Evolutionary conservation across 2,888 invertebrate genomes (phyloP).

Genomic region (Unio pictorum): DNA sequence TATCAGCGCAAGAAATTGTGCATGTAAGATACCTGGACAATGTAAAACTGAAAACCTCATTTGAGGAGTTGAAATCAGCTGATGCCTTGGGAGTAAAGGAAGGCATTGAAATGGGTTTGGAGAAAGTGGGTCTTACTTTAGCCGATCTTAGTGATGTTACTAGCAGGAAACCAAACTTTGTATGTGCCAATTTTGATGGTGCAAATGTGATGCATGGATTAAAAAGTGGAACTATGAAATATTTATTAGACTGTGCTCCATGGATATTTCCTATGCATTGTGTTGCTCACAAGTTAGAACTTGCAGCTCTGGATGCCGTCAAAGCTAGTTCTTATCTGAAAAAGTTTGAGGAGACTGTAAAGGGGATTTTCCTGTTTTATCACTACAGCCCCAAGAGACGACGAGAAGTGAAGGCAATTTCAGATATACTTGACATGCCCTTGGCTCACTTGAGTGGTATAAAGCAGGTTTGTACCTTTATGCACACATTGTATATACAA

Average conservation of each 20-base stretch:
- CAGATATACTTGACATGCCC: conserved; percentile 6
- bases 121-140: conserved; percentile 2
- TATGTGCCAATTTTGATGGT: conserved; percentile 25
- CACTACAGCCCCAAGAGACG: conserved; percentile 14
- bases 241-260: conserved; percentile 5
- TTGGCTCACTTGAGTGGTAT: conserved; percentile 13
- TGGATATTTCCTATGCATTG: conserved; percentile 12
- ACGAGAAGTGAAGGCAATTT: conserved; percentile 11
- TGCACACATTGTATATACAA: too few species aligned
- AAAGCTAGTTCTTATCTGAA: conserved; percentile 9
- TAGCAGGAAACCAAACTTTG: conserved; percentile 7
- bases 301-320: conserved; percentile 16
- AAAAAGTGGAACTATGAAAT: conserved; percentile 10
- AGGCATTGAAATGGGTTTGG: conserved; percentile 6
- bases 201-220: conserved; percentile 19
- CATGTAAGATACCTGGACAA: conserved; percentile 9
- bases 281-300: conserved; percentile 19
- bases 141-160: conserved; percentile 7
- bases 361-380: conserved; percentile 14
- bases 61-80: conserved; percentile 10
- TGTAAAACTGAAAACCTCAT: not conserved
- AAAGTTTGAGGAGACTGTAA: conserved; percentile 17
- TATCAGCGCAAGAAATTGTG: conserved; percentile 13
- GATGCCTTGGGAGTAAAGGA: conserved; percentile 15
- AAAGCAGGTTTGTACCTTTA: conserved; percentile 5